Evolutionary conservation across 2,888 invertebrate genomes (phyloP).

Genomic region (Halictus quadricinctus): DNA sequence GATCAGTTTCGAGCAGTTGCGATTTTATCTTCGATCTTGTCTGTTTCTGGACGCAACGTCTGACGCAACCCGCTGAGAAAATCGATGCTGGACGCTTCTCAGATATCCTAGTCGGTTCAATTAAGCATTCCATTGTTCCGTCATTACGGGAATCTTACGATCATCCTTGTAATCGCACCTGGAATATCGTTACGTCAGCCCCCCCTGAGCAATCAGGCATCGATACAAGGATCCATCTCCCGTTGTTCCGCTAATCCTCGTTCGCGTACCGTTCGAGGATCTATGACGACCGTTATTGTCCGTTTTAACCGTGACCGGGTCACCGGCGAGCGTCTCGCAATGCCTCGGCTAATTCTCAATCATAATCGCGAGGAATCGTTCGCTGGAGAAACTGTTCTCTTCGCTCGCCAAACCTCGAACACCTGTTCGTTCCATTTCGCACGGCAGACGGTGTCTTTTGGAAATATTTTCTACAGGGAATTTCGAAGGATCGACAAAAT

Average conservation of each 20-base stretch:
- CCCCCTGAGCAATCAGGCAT: conserved; percentile 21
- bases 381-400: not conserved
- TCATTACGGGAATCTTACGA: conserved; percentile 18
- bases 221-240: conserved; percentile 9
- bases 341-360: not conserved
- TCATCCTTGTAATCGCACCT: conserved; percentile 40
- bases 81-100: conserved; percentile 31
- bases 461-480: not conserved
- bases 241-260: conserved; percentile 28
- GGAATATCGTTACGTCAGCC: conserved; percentile 37
- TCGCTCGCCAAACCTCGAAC: not conserved
- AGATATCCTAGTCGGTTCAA: conserved; percentile 35
- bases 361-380: not conserved
- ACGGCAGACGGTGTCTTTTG: not conserved
- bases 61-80: conserved; percentile 40
- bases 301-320: not conserved
- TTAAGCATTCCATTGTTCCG: conserved; percentile 44
- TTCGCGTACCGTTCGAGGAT: conserved; percentile 23
- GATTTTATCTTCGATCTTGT: not conserved
- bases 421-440: not conserved
- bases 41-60: not conserved
- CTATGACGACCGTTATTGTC: conserved; percentile 22
- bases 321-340: not conserved
- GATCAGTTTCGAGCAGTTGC: not conserved
- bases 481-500: not conserved